A percentile compares a stretch with the other conserved stretches of the same genome.
phyloP scores from a whole-genome alignment of 1,140 invertebrate genomes.

The Drosophila asahinai region DNA sequence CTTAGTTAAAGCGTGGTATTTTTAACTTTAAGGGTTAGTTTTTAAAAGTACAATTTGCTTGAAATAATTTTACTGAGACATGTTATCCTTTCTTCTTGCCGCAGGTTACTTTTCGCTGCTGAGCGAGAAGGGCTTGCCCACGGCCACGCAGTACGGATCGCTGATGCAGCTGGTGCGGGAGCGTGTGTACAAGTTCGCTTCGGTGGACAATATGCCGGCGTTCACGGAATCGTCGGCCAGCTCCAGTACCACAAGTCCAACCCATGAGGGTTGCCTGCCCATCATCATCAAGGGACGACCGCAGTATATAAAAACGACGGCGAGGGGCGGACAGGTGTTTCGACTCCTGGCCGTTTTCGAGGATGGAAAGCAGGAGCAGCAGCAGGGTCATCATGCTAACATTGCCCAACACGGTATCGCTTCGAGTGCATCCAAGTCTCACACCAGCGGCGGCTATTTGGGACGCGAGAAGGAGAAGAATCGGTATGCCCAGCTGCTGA shows the following conservation, averaged over 20 bases:
- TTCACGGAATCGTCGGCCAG: conserved; percentile 76
- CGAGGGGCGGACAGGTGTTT: conserved; percentile 81
- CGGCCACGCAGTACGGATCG: conserved; percentile 77
- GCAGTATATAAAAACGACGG: conserved; percentile 82
- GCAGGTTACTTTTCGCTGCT: conserved; percentile 82
- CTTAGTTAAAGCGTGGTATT: too few relatives aligned
- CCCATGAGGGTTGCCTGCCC: conserved; percentile 74
- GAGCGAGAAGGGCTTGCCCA: conserved; percentile 79
- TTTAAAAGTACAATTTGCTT: too few relatives aligned
- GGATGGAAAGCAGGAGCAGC: conserved; percentile 79
- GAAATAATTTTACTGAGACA: background rate
- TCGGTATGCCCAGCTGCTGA: conserved; percentile 81
- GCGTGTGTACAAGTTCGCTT: conserved; percentile 83
- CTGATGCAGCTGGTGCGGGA: conserved; percentile 82
- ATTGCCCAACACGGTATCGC: conserved; percentile 31
- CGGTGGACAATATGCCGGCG: conserved; percentile 83
- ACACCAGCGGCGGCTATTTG: conserved; percentile 39
- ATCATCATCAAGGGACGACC: conserved; percentile 62
- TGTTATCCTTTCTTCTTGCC: conserved; percentile 1
- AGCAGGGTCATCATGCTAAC: conserved; percentile 14
- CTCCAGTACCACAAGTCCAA: conserved; percentile 59
- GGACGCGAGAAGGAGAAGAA: conserved; percentile 83
- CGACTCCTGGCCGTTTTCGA: conserved; percentile 81
- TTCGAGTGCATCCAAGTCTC: conserved; percentile 39
- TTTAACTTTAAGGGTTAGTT: too few relatives aligned